Percentiles rank a stretch among this genome's conserved stretches.
Evolutionary conservation across 2,797 vertebrate species (phyloP).

Genomic region (Cryptoprocta ferox): DNA sequence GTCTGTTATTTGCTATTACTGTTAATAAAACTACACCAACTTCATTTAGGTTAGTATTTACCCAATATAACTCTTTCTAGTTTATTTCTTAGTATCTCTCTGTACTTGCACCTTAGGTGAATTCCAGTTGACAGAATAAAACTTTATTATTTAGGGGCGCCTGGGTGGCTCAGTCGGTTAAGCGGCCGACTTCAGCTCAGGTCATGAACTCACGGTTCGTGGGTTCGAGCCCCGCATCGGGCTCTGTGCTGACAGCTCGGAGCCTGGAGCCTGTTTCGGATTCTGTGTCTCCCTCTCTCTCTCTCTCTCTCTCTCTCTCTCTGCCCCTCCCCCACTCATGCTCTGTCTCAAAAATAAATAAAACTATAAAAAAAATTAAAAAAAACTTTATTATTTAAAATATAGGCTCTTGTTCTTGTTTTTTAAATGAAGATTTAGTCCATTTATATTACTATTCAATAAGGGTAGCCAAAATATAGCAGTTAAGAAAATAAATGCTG

Average conservation of each 20-base stretch:
- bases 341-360: too few species aligned
- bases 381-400: background rate
- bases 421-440: conserved; percentile 17
- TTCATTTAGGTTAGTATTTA: background rate
- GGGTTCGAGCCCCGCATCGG: too few species aligned
- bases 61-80: background rate
- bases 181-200: too few species aligned
- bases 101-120: background rate
- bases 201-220: too few species aligned
- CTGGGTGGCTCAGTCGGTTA: too few species aligned
- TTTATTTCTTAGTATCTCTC: background rate
- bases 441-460: background rate
- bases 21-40: background rate
- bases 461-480: background rate
- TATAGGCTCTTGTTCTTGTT: background rate
- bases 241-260: too few species aligned
- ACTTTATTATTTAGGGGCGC: background rate
- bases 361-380: too few species aligned
- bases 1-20: background rate
- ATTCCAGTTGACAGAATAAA: background rate
- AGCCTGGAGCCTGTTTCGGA: too few species aligned
- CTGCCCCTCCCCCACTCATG: too few species aligned
- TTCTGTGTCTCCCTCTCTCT: too few species aligned
- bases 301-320: too few species aligned
- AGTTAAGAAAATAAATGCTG: background rate